phyloP scores from a whole-genome alignment of 92 coral and sea anemone genomes.

The Nematostella vectensis region DNA sequence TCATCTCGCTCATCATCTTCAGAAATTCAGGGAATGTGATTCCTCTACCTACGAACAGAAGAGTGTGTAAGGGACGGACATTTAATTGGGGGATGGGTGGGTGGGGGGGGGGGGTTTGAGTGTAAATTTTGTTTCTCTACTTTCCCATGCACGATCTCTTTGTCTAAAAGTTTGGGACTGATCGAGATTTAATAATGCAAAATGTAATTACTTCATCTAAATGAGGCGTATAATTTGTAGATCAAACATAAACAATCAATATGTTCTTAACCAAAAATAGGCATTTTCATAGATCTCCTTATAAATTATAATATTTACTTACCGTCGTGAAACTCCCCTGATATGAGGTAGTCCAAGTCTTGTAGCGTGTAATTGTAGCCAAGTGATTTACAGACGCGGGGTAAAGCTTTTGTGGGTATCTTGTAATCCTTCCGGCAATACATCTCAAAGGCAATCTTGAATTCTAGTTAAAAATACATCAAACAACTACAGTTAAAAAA shows the following conservation, averaged over 20 bases:
- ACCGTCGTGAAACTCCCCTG: constrained; percentile 22
- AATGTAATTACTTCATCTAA: too few relatives aligned
- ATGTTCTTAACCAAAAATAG: too few relatives aligned
- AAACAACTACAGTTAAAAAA: too few relatives aligned
- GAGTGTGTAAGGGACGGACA: background rate
- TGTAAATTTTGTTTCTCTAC: too few relatives aligned
- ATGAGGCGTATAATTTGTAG: too few relatives aligned
- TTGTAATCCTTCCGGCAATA: constrained; percentile 27
- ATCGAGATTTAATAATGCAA: too few relatives aligned
- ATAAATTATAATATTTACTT: background rate
- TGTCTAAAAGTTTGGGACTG: too few relatives aligned
- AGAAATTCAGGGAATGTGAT: constrained; percentile 46
- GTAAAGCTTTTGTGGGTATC: constrained; percentile 23
- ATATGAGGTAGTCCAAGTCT: constrained; percentile 48
- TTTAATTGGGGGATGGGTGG: background rate
- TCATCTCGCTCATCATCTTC: constrained; percentile 24
- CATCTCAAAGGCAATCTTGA: constrained; percentile 41
- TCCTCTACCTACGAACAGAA: constrained; percentile 15
- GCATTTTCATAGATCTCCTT: background rate
- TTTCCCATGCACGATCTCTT: background rate
- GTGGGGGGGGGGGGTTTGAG: background rate
- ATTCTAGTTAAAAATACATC: constrained; percentile 39
- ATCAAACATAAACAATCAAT: too few relatives aligned
- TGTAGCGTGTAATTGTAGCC: constrained; percentile 51
- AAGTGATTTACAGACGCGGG: constrained; percentile 47